A percentile compares a stretch with the other conserved stretches of the same genome.
Conservation (phyloP, 2,888 invertebrate genomes). For the Troides oblongomaculatus region DNA sequence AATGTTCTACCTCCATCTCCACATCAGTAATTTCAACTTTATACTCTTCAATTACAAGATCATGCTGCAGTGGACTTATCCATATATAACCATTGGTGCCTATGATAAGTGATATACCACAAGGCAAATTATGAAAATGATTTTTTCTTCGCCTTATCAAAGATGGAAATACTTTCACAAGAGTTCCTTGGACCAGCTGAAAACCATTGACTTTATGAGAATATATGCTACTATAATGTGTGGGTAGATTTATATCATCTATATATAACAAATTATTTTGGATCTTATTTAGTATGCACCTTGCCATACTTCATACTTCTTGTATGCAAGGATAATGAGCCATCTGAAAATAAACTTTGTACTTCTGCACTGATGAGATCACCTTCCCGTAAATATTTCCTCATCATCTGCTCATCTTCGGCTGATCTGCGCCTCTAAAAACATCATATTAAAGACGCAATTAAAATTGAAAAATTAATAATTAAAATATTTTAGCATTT, state of each 20-base stretch:
- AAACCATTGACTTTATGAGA: background rate
- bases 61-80: conserved; percentile 85
- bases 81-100: conserved; percentile 98
- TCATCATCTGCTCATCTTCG: conserved; percentile 99
- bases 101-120: conserved; percentile 94
- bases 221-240: too few relatives aligned
- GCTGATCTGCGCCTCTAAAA: conserved; percentile 89
- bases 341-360: conserved; percentile 94
- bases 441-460: background rate
- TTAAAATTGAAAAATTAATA: too few relatives aligned
- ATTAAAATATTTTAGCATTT: too few relatives aligned
- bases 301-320: conserved; percentile 98
- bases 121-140: conserved; percentile 95
- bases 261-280: too few relatives aligned
- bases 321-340: conserved; percentile 95
- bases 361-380: conserved; percentile 99
- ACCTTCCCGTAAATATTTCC: conserved; percentile 95
- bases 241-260: too few relatives aligned
- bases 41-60: conserved; percentile 74
- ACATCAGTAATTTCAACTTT: conserved; percentile 53
- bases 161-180: conserved; percentile 95
- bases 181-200: conserved; percentile 90
- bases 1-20: conserved; percentile 49
- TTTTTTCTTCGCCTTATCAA: conserved; percentile 95
- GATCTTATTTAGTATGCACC: conserved; percentile 59